Evolutionary conservation across 2,888 invertebrate genomes (phyloP).

Genomic region (Caenorhabditis virilis): DNA sequence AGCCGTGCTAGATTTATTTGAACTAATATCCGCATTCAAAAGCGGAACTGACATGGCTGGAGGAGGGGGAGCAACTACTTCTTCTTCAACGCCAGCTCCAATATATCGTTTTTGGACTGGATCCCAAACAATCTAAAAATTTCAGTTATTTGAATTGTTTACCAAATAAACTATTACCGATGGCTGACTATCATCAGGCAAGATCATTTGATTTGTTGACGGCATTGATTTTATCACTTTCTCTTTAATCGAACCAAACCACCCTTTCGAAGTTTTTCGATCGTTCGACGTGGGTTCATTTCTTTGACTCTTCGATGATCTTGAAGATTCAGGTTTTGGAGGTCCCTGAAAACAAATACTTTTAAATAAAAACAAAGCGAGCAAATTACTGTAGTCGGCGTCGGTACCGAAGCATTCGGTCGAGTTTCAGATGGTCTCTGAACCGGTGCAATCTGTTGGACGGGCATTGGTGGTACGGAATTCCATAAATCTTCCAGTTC

Average conservation of each 20-base stretch:
- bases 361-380: not conserved
- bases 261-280: constrained; percentile 16
- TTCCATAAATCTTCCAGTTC: constrained; percentile 29
- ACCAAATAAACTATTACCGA: constrained; percentile 28
- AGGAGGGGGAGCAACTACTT: constrained; percentile 47
- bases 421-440: constrained; percentile 2
- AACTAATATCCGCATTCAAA: constrained; percentile 17
- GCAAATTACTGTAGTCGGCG: not conserved
- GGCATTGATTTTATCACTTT: constrained; percentile 52
- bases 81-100: constrained; percentile 59
- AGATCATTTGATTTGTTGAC: constrained; percentile 55
- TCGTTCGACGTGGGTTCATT: too few relatives aligned
- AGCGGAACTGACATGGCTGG: constrained; percentile 33
- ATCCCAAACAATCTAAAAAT: constrained; percentile 59
- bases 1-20: constrained; percentile 30
- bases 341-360: not conserved
- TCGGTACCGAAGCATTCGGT: not conserved
- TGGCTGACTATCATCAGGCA: constrained; percentile 63
- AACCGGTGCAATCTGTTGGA: not conserved
- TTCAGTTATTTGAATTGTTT: constrained; percentile 1
- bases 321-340: too few relatives aligned
- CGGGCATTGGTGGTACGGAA: not conserved
- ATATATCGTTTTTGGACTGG: constrained; percentile 45
- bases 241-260: constrained; percentile 27
- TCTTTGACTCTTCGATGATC: too few relatives aligned